A percentile compares a stretch with the other conserved stretches of the same genome.
Conservation (phyloP, 2,888 invertebrate species). For the Phoronis australis region DNA sequence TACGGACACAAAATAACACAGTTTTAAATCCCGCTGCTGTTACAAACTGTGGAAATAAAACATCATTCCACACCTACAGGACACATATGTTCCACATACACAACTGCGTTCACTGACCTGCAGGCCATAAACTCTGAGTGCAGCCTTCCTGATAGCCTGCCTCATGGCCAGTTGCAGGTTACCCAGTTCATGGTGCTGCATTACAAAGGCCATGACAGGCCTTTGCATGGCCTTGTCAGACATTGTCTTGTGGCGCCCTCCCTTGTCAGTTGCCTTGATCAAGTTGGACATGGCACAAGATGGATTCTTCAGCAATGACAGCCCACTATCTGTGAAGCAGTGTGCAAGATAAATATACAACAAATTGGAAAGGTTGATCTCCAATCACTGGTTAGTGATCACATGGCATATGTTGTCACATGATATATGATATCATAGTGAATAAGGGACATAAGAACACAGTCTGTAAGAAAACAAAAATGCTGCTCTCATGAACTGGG, state of each 20-base stretch:
- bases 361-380: too few relatives aligned
- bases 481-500: too few relatives aligned
- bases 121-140: constrained; percentile 71
- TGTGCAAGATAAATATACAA: neutral
- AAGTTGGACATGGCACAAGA: constrained; percentile 79
- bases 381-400: too few relatives aligned
- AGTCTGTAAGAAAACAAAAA: too few relatives aligned
- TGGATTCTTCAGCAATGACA: constrained; percentile 80
- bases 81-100: too few relatives aligned
- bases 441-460: too few relatives aligned
- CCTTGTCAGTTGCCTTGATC: constrained; percentile 49
- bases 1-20: too few relatives aligned
- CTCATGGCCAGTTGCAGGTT: constrained; percentile 80
- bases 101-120: constrained; percentile 67
- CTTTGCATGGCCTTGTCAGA: constrained; percentile 59
- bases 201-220: constrained; percentile 81
- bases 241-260: constrained; percentile 12
- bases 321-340: constrained; percentile 63
- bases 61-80: too few relatives aligned
- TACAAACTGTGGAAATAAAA: too few relatives aligned
- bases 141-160: constrained; percentile 68
- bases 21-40: too few relatives aligned
- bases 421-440: too few relatives aligned
- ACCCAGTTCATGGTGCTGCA: constrained; percentile 72
- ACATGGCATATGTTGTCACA: too few relatives aligned